Conservation (phyloP, 1,140 invertebrate species). For the Bombus pyrosoma region DNA sequence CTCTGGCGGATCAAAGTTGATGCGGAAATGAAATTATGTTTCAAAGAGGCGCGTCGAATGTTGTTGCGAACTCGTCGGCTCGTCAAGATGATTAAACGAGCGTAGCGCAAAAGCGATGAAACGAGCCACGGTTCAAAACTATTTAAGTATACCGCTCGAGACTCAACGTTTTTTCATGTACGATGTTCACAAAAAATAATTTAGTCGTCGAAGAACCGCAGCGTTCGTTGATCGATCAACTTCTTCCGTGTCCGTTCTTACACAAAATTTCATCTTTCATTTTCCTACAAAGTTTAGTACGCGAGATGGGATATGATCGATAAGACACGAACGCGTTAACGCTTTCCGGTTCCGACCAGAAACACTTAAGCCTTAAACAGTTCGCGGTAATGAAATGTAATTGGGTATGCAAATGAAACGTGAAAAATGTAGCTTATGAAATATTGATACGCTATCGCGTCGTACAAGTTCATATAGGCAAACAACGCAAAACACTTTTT, state of each 20-base stretch:
- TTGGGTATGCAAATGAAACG: constrained; percentile 9
- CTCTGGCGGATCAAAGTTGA: neutral
- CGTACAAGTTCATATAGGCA: no score
- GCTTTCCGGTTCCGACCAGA: neutral
- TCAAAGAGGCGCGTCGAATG: neutral
- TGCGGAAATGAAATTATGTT: constrained; percentile 2
- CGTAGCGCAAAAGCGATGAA: neutral
- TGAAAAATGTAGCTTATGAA: neutral
- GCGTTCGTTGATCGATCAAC: neutral
- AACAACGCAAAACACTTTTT: no score
- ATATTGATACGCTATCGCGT: constrained; percentile 8
- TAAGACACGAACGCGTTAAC: neutral
- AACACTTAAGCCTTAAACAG: neutral
- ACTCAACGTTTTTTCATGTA: neutral
- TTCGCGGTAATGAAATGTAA: neutral
- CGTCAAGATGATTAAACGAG: neutral
- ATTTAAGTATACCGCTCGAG: neutral
- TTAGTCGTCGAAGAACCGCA: neutral
- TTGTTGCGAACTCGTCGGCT: neutral
- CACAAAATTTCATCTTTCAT: neutral
- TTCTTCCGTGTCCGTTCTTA: neutral
- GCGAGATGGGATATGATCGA: neutral
- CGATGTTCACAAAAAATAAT: neutral
- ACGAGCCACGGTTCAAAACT: neutral
- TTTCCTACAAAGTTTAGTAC: neutral